A percentile compares a stretch with the other conserved stretches of the same genome.
Evolutionary conservation across 2,888 invertebrate genomes (phyloP).

Genomic region (Eueremaeus valkanovi): DNA sequence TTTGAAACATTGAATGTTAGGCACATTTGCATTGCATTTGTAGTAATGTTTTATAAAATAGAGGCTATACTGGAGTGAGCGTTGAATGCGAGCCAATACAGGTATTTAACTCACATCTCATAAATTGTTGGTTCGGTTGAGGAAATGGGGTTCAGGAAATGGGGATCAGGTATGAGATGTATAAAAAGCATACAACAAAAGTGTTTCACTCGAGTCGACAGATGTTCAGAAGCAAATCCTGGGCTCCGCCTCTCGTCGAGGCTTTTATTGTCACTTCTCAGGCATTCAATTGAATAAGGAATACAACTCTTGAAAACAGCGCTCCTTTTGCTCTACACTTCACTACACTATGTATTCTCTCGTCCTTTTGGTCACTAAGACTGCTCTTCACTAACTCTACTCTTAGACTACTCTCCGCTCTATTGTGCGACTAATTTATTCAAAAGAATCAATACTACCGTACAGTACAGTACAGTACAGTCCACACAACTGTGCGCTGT

Average conservation of each 20-base stretch:
- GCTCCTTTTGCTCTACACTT: background rate
- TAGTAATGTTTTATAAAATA: too few relatives aligned
- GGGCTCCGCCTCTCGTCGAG: slow-evolving; percentile 3
- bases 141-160: slow-evolving; percentile 28
- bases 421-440: slow-evolving; percentile 6
- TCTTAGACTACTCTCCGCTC: background rate
- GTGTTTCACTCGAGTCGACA: slow-evolving; percentile 27
- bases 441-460: background rate
- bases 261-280: slow-evolving; percentile 24
- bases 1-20: background rate
- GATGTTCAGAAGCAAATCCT: slow-evolving; percentile 11
- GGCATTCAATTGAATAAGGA: slow-evolving; percentile 11
- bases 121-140: slow-evolving; percentile 24
- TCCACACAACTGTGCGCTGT: too few relatives aligned
- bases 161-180: slow-evolving; percentile 29
- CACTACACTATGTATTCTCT: too few relatives aligned
- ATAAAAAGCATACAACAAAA: background rate
- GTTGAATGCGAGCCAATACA: background rate
- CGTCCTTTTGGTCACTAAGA: background rate
- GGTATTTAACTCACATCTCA: slow-evolving; percentile 22
- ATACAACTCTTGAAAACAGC: slow-evolving; percentile 3
- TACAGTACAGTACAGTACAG: too few relatives aligned
- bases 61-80: background rate
- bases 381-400: background rate
- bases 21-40: background rate